A percentile compares a stretch with the other conserved stretches of the same genome.
Evolutionary conservation across 2,113 vertebrate species (phyloP).

Genomic region (Ailurus styani): DNA sequence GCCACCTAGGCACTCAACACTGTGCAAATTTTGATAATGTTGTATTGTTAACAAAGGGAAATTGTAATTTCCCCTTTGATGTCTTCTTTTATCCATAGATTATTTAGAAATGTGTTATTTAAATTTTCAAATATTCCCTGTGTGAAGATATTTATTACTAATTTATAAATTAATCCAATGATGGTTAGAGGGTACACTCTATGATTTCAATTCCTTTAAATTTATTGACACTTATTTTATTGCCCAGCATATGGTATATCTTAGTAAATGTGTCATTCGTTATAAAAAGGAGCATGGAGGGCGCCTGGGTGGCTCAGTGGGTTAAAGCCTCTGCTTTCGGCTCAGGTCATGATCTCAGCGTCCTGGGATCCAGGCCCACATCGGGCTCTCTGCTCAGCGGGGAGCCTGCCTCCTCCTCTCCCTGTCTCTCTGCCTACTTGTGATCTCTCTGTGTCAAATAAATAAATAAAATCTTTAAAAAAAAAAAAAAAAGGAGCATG

Average conservation of each 20-base stretch:
- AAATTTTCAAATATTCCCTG: not conserved
- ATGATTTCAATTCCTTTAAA: not conserved
- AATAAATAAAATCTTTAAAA: no score
- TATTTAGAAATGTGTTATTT: not conserved
- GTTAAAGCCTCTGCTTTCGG: no score
- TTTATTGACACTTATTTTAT: not conserved
- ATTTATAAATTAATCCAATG: not conserved
- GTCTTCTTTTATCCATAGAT: not conserved
- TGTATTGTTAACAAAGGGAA: not conserved
- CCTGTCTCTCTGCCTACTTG: no score
- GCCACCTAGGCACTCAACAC: no score
- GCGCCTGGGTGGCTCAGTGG: no score
- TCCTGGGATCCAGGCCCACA: no score
- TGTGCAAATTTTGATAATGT: not conserved
- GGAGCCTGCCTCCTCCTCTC: no score
- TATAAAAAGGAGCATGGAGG: no score
- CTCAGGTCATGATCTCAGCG: no score
- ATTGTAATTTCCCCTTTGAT: not conserved
- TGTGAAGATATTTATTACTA: not conserved
- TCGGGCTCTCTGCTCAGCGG: no score
- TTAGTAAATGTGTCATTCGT: not conserved
- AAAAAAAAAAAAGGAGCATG: not conserved
- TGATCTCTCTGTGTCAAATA: no score
- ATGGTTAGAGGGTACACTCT: not conserved
- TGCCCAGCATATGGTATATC: not conserved